Conservation (phyloP, 1,140 invertebrate genomes). For the Drosophila ironensis region DNA sequence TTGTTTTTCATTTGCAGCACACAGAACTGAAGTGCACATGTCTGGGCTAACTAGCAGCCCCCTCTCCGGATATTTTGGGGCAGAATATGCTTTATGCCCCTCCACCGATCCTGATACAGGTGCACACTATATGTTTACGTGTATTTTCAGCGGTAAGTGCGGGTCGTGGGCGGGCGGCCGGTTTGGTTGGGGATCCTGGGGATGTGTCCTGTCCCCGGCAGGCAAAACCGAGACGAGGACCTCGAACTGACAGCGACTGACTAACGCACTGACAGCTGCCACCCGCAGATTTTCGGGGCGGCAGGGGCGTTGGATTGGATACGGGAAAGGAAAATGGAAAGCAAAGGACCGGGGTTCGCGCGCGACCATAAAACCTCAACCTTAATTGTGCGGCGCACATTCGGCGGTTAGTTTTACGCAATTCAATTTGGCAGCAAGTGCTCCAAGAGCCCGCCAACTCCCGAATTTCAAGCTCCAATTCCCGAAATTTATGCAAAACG, state of each 20-base stretch:
- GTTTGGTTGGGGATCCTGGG: not conserved
- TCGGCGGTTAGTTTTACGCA: constrained; percentile 77
- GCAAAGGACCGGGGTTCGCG: constrained; percentile 4
- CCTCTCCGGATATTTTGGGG: constrained; percentile 51
- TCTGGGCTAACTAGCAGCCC: constrained; percentile 41
- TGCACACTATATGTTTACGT: not conserved
- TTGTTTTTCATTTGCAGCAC: constrained; percentile 23
- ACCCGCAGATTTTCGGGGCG: constrained; percentile 48
- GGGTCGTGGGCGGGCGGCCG: not conserved
- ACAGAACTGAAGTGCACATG: constrained; percentile 7
- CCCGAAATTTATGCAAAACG: constrained; percentile 59
- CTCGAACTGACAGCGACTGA: constrained; percentile 68
- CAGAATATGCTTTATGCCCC: constrained; percentile 62
- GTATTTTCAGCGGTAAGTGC: not conserved
- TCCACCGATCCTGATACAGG: constrained; percentile 2
- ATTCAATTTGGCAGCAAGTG: constrained; percentile 75
- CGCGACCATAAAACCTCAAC: constrained; percentile 68
- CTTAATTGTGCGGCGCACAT: constrained; percentile 78
- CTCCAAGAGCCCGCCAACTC: not conserved
- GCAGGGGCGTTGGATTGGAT: not conserved
- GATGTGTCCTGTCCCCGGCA: constrained; percentile 17
- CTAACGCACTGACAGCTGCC: constrained; percentile 78
- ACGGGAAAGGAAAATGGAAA: too few species aligned
- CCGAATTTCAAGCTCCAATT: not conserved
- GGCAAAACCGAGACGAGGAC: constrained; percentile 20